Base-by-base conservation (phyloP, 53 echinoderm and acorn worm species). In the Echinometra lucunter region DNA sequence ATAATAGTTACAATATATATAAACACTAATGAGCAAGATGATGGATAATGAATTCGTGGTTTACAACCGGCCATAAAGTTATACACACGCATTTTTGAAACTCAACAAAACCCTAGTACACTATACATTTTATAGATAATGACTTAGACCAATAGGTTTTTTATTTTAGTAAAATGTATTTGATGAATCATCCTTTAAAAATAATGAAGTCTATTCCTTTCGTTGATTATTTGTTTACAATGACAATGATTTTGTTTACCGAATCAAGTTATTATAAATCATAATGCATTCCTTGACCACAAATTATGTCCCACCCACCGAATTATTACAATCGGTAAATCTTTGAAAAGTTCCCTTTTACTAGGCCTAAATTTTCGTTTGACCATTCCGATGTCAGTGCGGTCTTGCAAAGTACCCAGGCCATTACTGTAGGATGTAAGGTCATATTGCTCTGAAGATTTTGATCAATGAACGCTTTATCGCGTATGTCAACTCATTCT, bases 391-490 rank as follows among this genome's bases (percentile, higher is more conserved):
- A 69, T 32, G 34, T 30, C 69, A 1, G 19, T 34, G 34, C 69
- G 34, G 34, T 69, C 69, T 69, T 32, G 34, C 9, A 30, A 69
- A 66, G 13, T 9, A 56, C 56, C 8, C 56, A 13, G 56, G 56
- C 13, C 13, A 56, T 56, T 56, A 13, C 13, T 56, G 13, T 56
- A 9, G 56, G 8, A 69, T 69, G 69, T 34, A 1, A 21, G 63
- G 4, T n/a, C n/a, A 63, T 63, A 27, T 4, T 18, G 38, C 78
- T 38, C 38, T 78, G 6, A 18, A 38, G 40, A 6, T 1, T 19
- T 12, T 78, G 42, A 78, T 78, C 78, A 78, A 72, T 72, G 72
- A 72, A 72, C 72, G 32, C 72, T 72, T 34, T 75, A 18, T 78
- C 21, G 78, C 19, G 15, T 78, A 4, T 78, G 42, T 78, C 78